Evolutionary conservation across 1,140 invertebrate species (phyloP), one percentile per base, ranked within the genome.

Genomic region (Aradophagus sp.): DNA sequence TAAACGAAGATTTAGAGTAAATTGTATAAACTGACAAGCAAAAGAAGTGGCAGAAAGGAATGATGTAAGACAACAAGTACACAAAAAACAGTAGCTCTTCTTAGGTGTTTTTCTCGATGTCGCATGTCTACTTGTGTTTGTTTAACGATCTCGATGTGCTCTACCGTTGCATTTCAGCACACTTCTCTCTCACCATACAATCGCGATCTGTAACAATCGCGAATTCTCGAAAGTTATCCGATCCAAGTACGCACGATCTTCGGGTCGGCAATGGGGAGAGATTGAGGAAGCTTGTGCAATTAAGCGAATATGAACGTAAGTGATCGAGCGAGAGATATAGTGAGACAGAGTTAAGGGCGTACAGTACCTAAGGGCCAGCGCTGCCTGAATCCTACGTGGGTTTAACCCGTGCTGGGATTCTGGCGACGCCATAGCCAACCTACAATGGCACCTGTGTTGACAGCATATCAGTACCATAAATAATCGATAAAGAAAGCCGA

Each of bases 141-240:
- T 67, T 71, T 76, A 50, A 70, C 66, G 53, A 61, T 72, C 45
- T 74, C 62, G 41, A 61, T 69, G 65, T 75, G 70, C 69, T 73
- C 65, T 73, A 73, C 61, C 65, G 71, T 72, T 65, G 56, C 68
- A 70, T 72, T 68, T 62, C 58, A 67, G 59, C 59, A 61, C n/a
- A n/a, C n/a, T n/a, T 62, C 61, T 75, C 73, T 75, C 61, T 71
- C 73, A 39, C 55, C 48, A 65, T 65, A 55, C 38, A 74, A 61
- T 61, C 61, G 59, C 48, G 61, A 65, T 69, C 45, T 66, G 48
- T 69, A 65, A 39, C 38, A 59, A 62, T 78, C 73, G 71, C 55
- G 66, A 75, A 71, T 73, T 77, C 77, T 77, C 77, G 74, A 79
- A 77, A 79, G 77, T 79, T 79, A 79, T 79, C 77, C 77, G 75